Base-by-base conservation (phyloP, 1,140 invertebrate genomes). In the Xylocopa sonorina region DNA sequence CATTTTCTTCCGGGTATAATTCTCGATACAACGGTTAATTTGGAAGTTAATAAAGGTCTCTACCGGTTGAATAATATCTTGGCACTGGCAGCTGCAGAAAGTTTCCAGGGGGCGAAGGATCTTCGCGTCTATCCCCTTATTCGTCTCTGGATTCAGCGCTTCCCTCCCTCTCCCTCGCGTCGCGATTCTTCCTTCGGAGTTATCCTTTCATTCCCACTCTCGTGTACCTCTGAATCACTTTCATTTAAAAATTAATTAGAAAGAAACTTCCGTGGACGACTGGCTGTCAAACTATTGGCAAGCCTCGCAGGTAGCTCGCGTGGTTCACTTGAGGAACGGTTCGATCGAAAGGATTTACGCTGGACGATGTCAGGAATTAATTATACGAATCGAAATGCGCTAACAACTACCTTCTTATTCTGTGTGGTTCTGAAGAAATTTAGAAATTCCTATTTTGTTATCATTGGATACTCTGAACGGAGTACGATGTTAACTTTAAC, bases 221-320 rank as follows among this genome's bases (percentile, higher is more conserved):
- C 55, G 53, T 10, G 66, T 66, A 24, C 24, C 29, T 32, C 34
- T 27, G 32, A 71, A 66, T 77, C 38, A 57, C 75, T 43, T 75
- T 75, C 78, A 77, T 77, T 83, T 74, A 78, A 84, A 84, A 81
- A 84, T 84, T 78, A 85, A 84, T 85, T 81, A 81, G 57, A 29
- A 81, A 77, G 66, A 77, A 84, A 85, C 57, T 78, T 74, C 29
- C 48, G 24, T 16, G 14, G 63, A 18, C 38, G 38, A 34, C 29
- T 63, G 27, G 43, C 66, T 74, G 74, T 75, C 55, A 60, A 74
- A 32, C 43, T 27, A 74, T 53, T n/a, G 77, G 29, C 14, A 10
- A 16, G 38, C 41, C 46, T 38, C 27, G 24, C 24, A 18, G n/a
- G 16, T 27, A 14, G 32, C 50, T 18, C 16, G 21, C 46, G 46